Evolutionary conservation across 2,113 vertebrate species (phyloP), one percentile per base, ranked within the genome.

Genomic region (Alexandromys fortis): DNA sequence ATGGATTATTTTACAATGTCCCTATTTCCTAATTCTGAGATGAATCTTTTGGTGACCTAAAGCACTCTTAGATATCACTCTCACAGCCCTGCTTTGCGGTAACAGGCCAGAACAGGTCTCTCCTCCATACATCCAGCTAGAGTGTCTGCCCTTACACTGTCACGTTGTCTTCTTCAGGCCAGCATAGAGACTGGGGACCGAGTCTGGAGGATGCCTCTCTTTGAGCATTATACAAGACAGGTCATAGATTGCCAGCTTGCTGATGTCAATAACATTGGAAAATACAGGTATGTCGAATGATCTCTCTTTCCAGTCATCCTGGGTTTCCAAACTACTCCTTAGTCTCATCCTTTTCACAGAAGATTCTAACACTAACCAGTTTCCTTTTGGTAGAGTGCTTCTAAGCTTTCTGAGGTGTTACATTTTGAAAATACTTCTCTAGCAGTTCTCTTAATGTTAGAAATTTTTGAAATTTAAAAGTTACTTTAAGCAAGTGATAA

Each of bases 131-230:
- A 2, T 35, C 30, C 42, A 88, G 47, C 58, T 24, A 3, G 63
- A 83, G 65, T 72, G 81, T 86, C 61, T 38, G n/a, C 11, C 55
- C 55, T 75, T 61, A 85, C 22, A 19, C 19, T 76, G 10, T 28
- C 58, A 78, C 8, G 1, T 22, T 92, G 73, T 95, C 14, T 89
- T 89, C 94, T 92, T 12, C 61, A 99, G 99, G 99, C 99, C 72
- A 99, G 99, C 92, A 86, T 99, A 93, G 97, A 99, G 95, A 99
- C 99, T 3, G 99, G 99, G 68, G 99, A 99, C 98, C 98, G 99
- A 90, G 99, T 99, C 78, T 99, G 99, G 99, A 99, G 99, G 95
- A 99, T 99, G 99, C 99, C 99, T 91, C 99, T 99, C 92, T 99
- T 99, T 98, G 98, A 99, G 70, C 99, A 99, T 97, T 99, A 99